phyloP scores from a whole-genome alignment of 1,140 invertebrate genomes.

The Limonius californicus region DNA sequence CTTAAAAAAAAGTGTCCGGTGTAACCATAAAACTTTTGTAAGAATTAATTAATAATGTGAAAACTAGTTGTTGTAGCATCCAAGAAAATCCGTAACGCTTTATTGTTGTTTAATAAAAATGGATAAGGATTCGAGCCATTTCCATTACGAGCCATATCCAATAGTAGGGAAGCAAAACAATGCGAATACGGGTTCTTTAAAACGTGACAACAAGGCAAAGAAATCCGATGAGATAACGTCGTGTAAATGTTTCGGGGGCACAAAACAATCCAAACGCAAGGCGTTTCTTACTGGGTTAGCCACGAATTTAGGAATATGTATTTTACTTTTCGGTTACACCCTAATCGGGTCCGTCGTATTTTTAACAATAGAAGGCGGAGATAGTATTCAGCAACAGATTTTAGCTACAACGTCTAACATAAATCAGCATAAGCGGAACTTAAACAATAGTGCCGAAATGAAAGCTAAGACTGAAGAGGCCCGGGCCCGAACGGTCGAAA shows the following conservation, averaged over 20 bases:
- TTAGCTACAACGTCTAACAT: constrained; percentile 39
- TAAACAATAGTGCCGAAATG: constrained; percentile 38
- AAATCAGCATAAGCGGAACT: constrained; percentile 13
- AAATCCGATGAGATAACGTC: constrained; percentile 44
- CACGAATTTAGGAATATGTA: constrained; percentile 85
- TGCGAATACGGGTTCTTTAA: constrained; percentile 51
- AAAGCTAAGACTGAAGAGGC: constrained; percentile 56
- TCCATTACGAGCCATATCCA: constrained; percentile 44
- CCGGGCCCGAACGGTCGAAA: constrained; percentile 73
- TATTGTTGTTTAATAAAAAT: no score
- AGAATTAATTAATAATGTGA: no score
- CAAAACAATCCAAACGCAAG: constrained; percentile 57
- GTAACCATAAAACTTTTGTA: no score
- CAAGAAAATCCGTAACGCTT: no score
- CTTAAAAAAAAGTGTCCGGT: no score
- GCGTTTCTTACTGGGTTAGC: constrained; percentile 67
- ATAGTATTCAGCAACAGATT: constrained; percentile 55
- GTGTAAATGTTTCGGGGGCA: constrained; percentile 63
- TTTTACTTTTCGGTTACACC: constrained; percentile 83
- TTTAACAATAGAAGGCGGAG: constrained; percentile 79
- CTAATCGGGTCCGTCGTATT: constrained; percentile 90
- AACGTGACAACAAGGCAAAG: constrained; percentile 41
- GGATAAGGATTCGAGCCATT: constrained; percentile 42
- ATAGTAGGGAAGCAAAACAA: constrained; percentile 40
- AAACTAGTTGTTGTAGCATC: no score